Evolutionary conservation across 1,140 invertebrate genomes (phyloP), one percentile per base, ranked within the genome.

Genomic region (Hyles euphorbiae): DNA sequence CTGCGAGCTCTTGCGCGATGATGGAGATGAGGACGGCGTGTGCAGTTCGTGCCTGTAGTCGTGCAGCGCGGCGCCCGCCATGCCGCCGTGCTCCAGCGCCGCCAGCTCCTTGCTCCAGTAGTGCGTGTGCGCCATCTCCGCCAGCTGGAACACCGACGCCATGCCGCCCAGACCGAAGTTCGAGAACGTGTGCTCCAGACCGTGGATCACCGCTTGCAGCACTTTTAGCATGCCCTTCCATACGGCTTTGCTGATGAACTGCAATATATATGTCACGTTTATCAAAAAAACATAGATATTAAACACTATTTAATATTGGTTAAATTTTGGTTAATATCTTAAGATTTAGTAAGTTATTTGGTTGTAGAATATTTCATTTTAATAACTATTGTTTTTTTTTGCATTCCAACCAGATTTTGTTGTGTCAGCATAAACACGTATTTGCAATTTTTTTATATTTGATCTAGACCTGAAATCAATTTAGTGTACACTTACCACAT

Each of bases 41-140:
- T 87, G 85, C 1, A 81, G 61, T 54, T 84, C 79, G 34, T 78
- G 78, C 6, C 73, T 43, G 4, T 65, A 63, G 48, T 79, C 79
- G 55, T 76, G 72, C 2, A 82, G 59, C 5, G 77, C 71, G 1
- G 80, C 72, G 32, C 74, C 75, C 89, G 91, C 92, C 36, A 91
- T 87, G 43, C 90, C 89, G n/a, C 84, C 75, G 32, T 82, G 81
- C n/a, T 84, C 82, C 3, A 85, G 51, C 0, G 70, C 89, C 32
- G 89, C 91, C 48, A 96, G 93, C 76, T 98, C 97, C 79, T 96
- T 96, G 53, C 94, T 95, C 97, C 98, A 99, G 81, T 97, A 99
- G 88, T 99, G 98, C 0, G 98, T 99, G 86, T 99, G 98, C 2
- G 98, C 96, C 78, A 99, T 98, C 91, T 99, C 98, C 64, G 99